A percentile compares a stretch with the other conserved stretches of the same genome.
Conservation (phyloP, 2,113 vertebrate genomes). For the Ceyx melanurus region DNA sequence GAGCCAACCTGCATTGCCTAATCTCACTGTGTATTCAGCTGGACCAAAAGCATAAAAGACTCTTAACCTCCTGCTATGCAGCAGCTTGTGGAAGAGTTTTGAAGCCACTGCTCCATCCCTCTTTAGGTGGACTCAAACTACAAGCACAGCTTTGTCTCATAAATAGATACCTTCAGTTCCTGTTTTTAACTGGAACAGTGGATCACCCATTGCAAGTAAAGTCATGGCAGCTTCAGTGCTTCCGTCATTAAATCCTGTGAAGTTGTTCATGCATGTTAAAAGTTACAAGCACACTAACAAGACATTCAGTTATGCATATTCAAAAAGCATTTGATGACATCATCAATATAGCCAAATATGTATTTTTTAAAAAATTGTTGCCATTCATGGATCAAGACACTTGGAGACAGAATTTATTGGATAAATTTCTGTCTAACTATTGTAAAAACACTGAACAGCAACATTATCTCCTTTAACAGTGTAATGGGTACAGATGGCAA, state of each 20-base stretch:
- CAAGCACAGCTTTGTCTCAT: not conserved
- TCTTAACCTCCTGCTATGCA: not conserved
- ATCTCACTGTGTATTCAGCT: not conserved
- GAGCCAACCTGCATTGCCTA: not conserved
- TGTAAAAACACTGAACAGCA: not conserved
- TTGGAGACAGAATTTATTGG: not conserved
- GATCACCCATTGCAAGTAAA: constrained; percentile 87
- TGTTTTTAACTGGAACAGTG: constrained; percentile 71
- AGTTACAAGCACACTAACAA: not conserved
- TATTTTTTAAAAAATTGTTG: not conserved
- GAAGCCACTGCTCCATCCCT: not conserved
- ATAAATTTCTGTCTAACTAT: too few relatives aligned
- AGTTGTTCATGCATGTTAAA: not conserved
- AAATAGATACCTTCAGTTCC: constrained; percentile 64
- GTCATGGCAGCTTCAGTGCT: constrained; percentile 91
- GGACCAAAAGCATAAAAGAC: not conserved
- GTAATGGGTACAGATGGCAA: not conserved
- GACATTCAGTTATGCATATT: not conserved
- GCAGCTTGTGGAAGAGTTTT: not conserved
- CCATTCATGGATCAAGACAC: not conserved
- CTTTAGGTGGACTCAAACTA: not conserved
- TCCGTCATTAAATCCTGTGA: constrained; percentile 79
- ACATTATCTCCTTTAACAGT: not conserved
- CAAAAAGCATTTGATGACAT: not conserved
- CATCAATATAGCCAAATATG: fast-evolving